A percentile compares a stretch with the other conserved stretches of the same genome.
Evolutionary conservation across 2,888 invertebrate species (phyloP).

Genomic region (Onthophagus sagittarius): DNA sequence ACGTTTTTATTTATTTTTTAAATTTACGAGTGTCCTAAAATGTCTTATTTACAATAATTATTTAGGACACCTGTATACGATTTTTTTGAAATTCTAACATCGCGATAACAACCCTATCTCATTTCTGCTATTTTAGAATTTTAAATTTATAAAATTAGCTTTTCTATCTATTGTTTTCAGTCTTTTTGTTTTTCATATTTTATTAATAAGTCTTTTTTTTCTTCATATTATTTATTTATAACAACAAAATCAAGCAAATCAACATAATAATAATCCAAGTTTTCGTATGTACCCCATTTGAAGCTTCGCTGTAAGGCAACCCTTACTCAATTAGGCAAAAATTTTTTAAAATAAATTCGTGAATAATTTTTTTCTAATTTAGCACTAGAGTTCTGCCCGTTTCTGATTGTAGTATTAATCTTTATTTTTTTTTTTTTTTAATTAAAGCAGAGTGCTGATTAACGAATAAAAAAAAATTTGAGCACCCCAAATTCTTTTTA

Average conservation of each 20-base stretch:
- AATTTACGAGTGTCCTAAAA: not conserved
- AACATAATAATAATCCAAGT: too few relatives aligned
- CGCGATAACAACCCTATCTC: conserved; percentile 8
- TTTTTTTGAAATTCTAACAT: not conserved
- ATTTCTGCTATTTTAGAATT: not conserved
- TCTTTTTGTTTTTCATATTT: not conserved
- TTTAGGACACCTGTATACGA: too few relatives aligned
- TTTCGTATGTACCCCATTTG: too few relatives aligned
- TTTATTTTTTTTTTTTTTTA: too few relatives aligned
- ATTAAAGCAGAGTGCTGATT: not conserved
- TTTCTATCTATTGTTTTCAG: conserved; percentile 6
- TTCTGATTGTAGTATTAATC: not conserved
- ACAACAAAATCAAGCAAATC: not conserved
- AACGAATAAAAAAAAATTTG: not conserved
- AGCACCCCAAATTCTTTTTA: not conserved
- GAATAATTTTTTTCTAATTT: not conserved
- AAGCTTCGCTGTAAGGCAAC: too few relatives aligned
- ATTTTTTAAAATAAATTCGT: too few relatives aligned
- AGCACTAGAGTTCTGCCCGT: conserved; percentile 10
- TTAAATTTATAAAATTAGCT: not conserved
- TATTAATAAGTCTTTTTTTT: conserved; percentile 9
- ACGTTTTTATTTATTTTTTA: not conserved
- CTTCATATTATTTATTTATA: conserved; percentile 16
- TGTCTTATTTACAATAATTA: too few relatives aligned
- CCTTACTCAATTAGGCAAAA: too few relatives aligned